Evolutionary conservation across 2,888 invertebrate genomes (phyloP).

Genomic region (Hybos culiciformis): DNA sequence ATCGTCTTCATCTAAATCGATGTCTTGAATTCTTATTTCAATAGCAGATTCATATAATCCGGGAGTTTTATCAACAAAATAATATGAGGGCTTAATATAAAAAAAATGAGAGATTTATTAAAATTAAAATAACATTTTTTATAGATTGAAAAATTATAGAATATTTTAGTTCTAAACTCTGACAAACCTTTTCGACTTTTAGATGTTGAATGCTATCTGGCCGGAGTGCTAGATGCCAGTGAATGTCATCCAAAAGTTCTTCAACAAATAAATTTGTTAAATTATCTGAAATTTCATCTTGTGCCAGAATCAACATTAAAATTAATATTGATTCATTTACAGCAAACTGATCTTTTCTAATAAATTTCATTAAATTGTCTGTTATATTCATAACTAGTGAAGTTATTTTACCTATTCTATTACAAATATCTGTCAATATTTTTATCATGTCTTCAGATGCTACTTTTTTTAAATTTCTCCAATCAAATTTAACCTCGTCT

Average conservation of each 20-base stretch:
- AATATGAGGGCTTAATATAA: conserved; percentile 21
- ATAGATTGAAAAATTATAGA: no score
- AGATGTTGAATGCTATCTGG: conserved; percentile 24
- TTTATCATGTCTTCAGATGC: conserved; percentile 35
- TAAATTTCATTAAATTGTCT: no score
- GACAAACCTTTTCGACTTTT: conserved; percentile 24
- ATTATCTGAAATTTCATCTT: conserved; percentile 13
- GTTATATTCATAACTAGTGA: conserved; percentile 41
- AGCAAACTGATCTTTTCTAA: no score
- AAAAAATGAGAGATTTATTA: not conserved
- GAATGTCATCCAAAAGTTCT: conserved; percentile 26
- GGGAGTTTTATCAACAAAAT: conserved; percentile 30
- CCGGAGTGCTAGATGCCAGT: conserved; percentile 29
- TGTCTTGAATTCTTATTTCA: conserved; percentile 29
- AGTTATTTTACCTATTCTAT: conserved; percentile 41
- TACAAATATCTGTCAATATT: conserved; percentile 43
- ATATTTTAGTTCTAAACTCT: not conserved
- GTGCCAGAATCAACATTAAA: conserved; percentile 21
- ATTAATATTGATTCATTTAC: conserved; percentile 43
- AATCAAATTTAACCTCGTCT: conserved; percentile 37
- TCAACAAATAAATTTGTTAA: conserved; percentile 23
- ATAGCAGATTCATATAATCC: conserved; percentile 34
- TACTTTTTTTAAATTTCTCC: conserved; percentile 52
- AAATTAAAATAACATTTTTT: not conserved
- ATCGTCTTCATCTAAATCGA: conserved; percentile 25